A percentile compares a stretch with the other conserved stretches of the same genome.
Evolutionary conservation across 2,797 vertebrate species (phyloP).

Genomic region (Cyclopterus lumpus): DNA sequence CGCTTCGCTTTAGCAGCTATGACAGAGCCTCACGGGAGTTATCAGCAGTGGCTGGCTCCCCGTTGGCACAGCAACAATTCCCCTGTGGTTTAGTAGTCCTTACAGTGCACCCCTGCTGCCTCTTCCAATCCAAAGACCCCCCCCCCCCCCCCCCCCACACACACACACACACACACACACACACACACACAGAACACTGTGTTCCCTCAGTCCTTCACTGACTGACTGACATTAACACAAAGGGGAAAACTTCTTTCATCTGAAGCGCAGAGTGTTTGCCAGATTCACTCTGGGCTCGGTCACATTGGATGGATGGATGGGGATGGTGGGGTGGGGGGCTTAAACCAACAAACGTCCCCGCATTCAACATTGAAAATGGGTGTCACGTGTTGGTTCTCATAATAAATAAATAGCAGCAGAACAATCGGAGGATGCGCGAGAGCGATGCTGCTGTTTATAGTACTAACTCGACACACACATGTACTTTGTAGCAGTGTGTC

Average conservation of each 20-base stretch:
- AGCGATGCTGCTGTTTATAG: not conserved
- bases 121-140: slow-evolving; percentile 45
- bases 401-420: slow-evolving; percentile 10
- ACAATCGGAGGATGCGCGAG: not conserved
- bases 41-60: slow-evolving; percentile 45
- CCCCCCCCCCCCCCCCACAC: slow-evolving; percentile 15
- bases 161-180: slow-evolving; percentile 30
- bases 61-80: slow-evolving; percentile 59
- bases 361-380: not conserved
- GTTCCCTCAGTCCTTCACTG: slow-evolving; percentile 57
- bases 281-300: slow-evolving; percentile 33
- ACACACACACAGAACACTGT: slow-evolving; percentile 54
- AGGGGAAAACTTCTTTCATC: slow-evolving; percentile 66
- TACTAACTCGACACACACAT: not conserved
- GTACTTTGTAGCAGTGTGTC: not conserved
- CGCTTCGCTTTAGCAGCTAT: slow-evolving; percentile 4
- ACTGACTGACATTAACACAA: slow-evolving; percentile 68
- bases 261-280: slow-evolving; percentile 49
- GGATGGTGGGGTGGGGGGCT: not conserved
- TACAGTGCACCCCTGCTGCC: slow-evolving; percentile 60
- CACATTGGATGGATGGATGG: not conserved
- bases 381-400: slow-evolving; percentile 16
- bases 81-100: slow-evolving; percentile 67
- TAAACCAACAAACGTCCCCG: slow-evolving; percentile 9
- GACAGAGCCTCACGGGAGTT: slow-evolving; percentile 47